These are phyloP conservation scores for Sinella curviseta DNA, from an alignment of 1,140 invertebrate species.

Conservation along the genomic window DNA sequence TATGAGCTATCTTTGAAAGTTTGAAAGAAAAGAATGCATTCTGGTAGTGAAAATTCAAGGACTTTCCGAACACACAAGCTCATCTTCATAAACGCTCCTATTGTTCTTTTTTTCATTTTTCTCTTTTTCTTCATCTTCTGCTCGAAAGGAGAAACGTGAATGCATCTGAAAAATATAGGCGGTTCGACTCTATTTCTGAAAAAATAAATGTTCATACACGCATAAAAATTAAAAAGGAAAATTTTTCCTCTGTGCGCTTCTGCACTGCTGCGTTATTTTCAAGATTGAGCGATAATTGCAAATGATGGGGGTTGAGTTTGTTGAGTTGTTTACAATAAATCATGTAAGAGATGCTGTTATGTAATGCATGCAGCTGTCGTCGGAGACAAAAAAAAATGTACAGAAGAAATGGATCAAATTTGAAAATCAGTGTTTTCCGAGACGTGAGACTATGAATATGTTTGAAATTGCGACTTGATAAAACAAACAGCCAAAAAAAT, in stretches of 20 bases:
- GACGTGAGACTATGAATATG: neutral
- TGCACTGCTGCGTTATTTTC: neutral
- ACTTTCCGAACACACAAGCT: neutral
- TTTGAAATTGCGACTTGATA: neutral
- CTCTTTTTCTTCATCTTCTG: neutral
- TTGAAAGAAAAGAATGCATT: neutral
- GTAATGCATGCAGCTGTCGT: too few relatives aligned
- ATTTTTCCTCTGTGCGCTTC: neutral
- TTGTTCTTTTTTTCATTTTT: neutral
- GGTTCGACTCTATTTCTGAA: neutral
- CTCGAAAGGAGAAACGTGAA: neutral
- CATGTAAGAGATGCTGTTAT: too few relatives aligned
- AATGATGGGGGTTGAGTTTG: neutral
- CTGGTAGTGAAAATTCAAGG: neutral
- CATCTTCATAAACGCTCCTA: neutral
- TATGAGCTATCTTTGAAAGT: neutral
- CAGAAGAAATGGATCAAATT: too few relatives aligned
- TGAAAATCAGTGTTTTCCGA: too few relatives aligned
- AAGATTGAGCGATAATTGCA: neutral
- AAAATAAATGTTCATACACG: neutral
- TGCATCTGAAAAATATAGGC: neutral
- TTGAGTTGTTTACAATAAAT: neutral
- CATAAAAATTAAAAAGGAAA: constrained; percentile 13
- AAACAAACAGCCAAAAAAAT: too few relatives aligned
- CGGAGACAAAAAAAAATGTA: too few relatives aligned